Base-by-base conservation (phyloP, 2,888 invertebrate genomes). In the Myopa tessellatipennis region DNA sequence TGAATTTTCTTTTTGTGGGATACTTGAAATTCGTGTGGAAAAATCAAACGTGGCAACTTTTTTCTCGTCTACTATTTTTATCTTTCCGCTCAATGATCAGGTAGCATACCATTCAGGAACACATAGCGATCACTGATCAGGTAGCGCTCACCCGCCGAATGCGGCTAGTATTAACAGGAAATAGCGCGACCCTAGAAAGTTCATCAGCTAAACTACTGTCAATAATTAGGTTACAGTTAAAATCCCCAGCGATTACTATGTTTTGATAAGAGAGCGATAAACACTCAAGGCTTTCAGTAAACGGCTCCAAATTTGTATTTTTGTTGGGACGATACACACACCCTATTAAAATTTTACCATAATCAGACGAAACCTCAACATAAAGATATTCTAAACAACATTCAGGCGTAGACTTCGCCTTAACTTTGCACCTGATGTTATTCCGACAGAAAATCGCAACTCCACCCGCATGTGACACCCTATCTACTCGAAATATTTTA, bases 401-500 rank as follows among this genome's bases (percentile, higher is more conserved):
- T 10, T 8, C 50, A 8, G 68, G 45, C 16, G 50, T 6, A n/a
- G 18, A 68, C 34, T 16, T 55, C 6, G 3, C 7, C n/a, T 18
- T 55, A 55, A 70, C 26, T 52, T 52, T 70, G 26, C 70, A 70
- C 1, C 14, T 34, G 26, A 70, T 52, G 34, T 70, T 70, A 26
- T 52, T 34, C 14, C 52, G 8, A 10, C 40, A 16, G 52, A 52
- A 70, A 55, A 70, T 70, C n/a, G 72, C 71, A n/a, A 72, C 72
- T 6, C 78, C 75, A 45, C 70, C 76, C 16, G 61, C 78, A 76
- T 74, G 18, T 18, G 40, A 38, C 12, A 45, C 40, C 52, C 74
- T 74, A 38, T 78, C 78, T 55, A 36, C 52, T 10, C 77, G 45
- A 72, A 67, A 63, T 4, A 76, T 14, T 36, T 76, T 73, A 55